Conservation (phyloP, 2,113 vertebrate genomes). For the Pachyramphus minor region DNA sequence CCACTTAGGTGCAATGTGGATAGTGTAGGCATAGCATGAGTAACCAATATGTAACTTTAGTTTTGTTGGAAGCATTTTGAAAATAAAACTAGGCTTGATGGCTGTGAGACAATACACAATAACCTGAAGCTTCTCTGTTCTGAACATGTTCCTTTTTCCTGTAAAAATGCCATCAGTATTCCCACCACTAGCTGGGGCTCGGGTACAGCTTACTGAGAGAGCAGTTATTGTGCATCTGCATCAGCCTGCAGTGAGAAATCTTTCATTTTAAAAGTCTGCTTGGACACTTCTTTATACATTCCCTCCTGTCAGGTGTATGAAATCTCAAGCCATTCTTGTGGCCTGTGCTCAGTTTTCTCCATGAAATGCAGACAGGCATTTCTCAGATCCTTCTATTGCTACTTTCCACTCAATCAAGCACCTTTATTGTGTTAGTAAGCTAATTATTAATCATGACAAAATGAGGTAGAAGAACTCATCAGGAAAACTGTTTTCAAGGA, state of each 20-base stretch:
- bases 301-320: background rate
- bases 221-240: background rate
- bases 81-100: background rate
- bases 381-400: background rate
- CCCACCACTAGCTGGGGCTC: slow-evolving; percentile 74
- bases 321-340: background rate
- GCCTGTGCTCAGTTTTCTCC: background rate
- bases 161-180: background rate
- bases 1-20: background rate
- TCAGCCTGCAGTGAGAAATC: background rate
- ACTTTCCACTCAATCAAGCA: background rate
- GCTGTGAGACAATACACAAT: background rate
- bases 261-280: background rate
- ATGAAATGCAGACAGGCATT: background rate
- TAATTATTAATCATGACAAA: slow-evolving; percentile 10
- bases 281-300: background rate
- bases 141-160: background rate
- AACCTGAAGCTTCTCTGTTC: background rate
- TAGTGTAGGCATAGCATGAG: background rate
- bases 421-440: background rate
- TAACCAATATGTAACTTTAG: background rate
- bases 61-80: background rate
- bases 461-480: background rate
- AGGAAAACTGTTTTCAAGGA: background rate
- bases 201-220: background rate